Conservation (phyloP, 2,797 vertebrate species). For the Netta rufina region DNA sequence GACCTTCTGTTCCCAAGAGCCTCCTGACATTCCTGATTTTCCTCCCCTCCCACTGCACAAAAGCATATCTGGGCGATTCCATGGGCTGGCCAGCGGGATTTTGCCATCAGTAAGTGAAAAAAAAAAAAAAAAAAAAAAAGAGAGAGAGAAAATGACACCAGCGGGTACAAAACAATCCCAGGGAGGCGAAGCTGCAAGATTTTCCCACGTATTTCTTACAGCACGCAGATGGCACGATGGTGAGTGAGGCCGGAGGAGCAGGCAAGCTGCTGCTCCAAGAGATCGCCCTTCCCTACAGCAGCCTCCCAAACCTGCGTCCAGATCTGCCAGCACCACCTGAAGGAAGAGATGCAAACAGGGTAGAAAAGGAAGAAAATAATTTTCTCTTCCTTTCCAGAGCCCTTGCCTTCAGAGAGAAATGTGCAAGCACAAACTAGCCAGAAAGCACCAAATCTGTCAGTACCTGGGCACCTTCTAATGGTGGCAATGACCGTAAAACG, state of each 20-base stretch:
- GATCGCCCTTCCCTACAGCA: background rate
- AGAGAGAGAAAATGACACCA: background rate
- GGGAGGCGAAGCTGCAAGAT: background rate
- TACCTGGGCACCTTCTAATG: background rate
- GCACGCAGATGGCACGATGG: background rate
- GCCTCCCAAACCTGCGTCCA: background rate
- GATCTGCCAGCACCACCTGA: background rate
- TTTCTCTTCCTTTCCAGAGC: background rate
- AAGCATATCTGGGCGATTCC: background rate
- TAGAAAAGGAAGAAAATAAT: background rate
- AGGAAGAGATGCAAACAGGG: background rate
- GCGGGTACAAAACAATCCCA: background rate
- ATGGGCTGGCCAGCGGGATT: background rate
- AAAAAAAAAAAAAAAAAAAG: background rate
- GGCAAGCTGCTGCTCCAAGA: background rate
- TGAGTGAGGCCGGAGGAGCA: background rate
- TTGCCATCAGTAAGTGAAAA: background rate
- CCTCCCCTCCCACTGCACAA: constrained; percentile 21
- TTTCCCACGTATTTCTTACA: background rate
- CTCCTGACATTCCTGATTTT: constrained; percentile 61
- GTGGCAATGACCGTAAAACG: background rate
- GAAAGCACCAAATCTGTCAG: background rate
- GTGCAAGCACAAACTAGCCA: background rate
- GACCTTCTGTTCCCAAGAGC: constrained; percentile 29
- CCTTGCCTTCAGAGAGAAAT: background rate